Evolutionary conservation across 1,140 invertebrate genomes (phyloP), one percentile per base, ranked within the genome.

Genomic region (Achatina immaculata): DNA sequence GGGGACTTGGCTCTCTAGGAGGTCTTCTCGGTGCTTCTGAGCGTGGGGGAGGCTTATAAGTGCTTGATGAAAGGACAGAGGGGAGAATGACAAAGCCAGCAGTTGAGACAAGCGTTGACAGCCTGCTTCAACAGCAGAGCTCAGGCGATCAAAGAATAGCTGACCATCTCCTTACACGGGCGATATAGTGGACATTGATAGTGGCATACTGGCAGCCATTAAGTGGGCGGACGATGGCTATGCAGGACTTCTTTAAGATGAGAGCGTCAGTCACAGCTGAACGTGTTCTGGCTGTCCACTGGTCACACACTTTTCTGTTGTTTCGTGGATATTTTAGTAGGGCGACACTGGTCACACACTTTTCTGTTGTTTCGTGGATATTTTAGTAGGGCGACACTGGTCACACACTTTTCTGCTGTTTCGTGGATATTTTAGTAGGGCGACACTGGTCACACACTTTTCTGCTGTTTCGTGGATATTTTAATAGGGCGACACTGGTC

Each of bases 171-270:
- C 16, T 7, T 62, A 28, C 58, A 31, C 42, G 65, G 14, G 21
- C 76, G 58, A 62, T 36, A 66, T 51, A 80, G 43, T 72, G 62
- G 78, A 71, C 68, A 80, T 58, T 80, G 78, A 72, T 80, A 71
- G 68, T 68, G 78, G 78, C 19, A 80, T 72, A 24, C 24, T n/a
- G 78, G 38, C 48, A 7, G 16, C 48, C 31, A 71, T 80, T 80
- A 51, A 80, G 68, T 71, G 78, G 78, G 68, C 58, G 78, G 78
- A 80, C 78, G 21, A 68, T 48, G 78, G 48, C 66, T 43, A 80
- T 58, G 66, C 43, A 62, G 34, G 51, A 36, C 62, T 55, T 36
- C 58, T 16, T 40, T n/a, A 40, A 31, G 36, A 62, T 36, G 51
- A 55, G 42, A 65, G 58, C 51, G 74, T 76, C 74, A 78, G 68